Evolutionary conservation across 1,140 invertebrate species (phyloP).

Genomic region (Papilio dardanus): DNA sequence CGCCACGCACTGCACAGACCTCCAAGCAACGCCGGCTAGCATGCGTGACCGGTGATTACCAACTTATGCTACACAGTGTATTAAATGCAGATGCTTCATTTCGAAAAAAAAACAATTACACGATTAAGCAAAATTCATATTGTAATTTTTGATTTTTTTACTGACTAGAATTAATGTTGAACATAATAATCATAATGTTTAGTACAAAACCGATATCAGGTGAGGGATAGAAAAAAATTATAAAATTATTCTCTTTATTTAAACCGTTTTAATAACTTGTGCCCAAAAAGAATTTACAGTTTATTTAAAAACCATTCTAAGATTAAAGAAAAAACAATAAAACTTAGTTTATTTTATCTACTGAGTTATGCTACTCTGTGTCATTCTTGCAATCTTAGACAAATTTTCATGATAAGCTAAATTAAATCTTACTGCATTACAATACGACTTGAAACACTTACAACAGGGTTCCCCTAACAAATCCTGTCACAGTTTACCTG

Average conservation of each 20-base stretch:
- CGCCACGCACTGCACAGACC: neutral
- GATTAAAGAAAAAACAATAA: neutral
- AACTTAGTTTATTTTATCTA: neutral
- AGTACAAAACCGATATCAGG: too few relatives aligned
- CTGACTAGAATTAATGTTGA: neutral
- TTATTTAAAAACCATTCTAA: too few relatives aligned
- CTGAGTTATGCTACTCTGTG: constrained; percentile 3
- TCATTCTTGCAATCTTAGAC: neutral
- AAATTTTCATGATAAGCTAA: neutral
- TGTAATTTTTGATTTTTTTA: too few relatives aligned
- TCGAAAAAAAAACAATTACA: neutral
- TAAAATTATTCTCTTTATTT: neutral
- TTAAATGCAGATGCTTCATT: neutral
- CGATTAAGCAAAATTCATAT: too few relatives aligned
- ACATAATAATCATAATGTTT: neutral
- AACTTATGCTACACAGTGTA: constrained; percentile 23
- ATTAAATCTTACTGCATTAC: constrained; percentile 5
- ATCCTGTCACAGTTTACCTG: constrained; percentile 23
- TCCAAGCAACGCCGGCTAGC: constrained; percentile 7
- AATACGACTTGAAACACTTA: neutral
- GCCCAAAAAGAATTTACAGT: neutral
- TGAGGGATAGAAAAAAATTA: neutral
- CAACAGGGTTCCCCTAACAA: neutral
- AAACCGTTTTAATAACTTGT: too few relatives aligned
- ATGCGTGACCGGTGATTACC: constrained; percentile 23